These are phyloP conservation scores for Andrena marginata DNA, from an alignment of 2,888 invertebrate genomes.

Conservation along the genomic window DNA sequence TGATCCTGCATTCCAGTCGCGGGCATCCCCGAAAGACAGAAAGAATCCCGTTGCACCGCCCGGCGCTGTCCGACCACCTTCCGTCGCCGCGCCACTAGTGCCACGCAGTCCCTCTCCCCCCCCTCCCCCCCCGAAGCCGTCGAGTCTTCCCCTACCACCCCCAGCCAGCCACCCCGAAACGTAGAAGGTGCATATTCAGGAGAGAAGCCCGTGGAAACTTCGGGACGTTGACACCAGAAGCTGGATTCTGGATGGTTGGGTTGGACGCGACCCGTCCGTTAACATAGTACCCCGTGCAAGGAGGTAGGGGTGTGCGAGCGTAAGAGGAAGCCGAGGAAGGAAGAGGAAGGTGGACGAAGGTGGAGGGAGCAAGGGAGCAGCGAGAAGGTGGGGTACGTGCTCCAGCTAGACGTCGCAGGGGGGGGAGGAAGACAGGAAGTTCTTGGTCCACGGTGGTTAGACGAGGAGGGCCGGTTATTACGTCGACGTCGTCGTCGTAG, in stretches of 20 bases:
- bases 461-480: slow-evolving; percentile 71
- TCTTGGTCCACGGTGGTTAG: slow-evolving; percentile 52
- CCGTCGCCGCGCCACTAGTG: slow-evolving; percentile 11
- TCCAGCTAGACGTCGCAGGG: slow-evolving; percentile 54
- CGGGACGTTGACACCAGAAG: slow-evolving; percentile 81
- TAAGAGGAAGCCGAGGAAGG: slow-evolving; percentile 42
- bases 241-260: slow-evolving; percentile 74
- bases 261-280: slow-evolving; percentile 72
- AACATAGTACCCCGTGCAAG: slow-evolving; percentile 61
- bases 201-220: slow-evolving; percentile 71
- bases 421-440: slow-evolving; percentile 55
- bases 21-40: slow-evolving; percentile 66
- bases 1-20: slow-evolving; percentile 75
- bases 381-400: slow-evolving; percentile 54
- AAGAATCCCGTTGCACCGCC: slow-evolving; percentile 60
- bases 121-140: neutral
- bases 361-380: slow-evolving; percentile 37
- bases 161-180: slow-evolving; percentile 28
- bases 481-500: slow-evolving; percentile 68
- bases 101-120: neutral
- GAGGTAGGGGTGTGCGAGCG: slow-evolving; percentile 49
- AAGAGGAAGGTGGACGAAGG: slow-evolving; percentile 5
- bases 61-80: slow-evolving; percentile 36
- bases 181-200: slow-evolving; percentile 74
- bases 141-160: slow-evolving; percentile 25